Evolutionary conservation across 2,888 invertebrate genomes (phyloP), one percentile per base, ranked within the genome.

Genomic region (Hyposoter didymator): DNA sequence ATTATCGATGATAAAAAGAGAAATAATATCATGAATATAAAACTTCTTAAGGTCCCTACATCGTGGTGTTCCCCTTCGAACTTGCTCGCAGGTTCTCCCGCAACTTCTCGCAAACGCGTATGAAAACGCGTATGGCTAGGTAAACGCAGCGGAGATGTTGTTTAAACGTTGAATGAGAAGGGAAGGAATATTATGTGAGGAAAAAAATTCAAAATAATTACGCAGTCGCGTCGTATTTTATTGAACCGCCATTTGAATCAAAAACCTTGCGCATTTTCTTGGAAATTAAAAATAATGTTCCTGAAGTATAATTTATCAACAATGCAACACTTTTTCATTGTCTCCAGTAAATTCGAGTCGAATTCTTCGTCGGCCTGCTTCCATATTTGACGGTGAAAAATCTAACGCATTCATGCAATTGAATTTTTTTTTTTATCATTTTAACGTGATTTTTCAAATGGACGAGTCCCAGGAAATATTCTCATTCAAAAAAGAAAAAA

Each of bases 11-110:
- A 55, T 75, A 70, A 69, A 67, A 62, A 78, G 52, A 52, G 14
- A 43, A 72, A 55, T 45, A 73, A 64, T 52, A 76, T 78, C 66
- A 35, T n/a, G 73, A 67, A 52, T 73, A 83, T 78, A 72, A 72
- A 72, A 72, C 35, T 49, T 72, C 59, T 59, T 59, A n/a, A 17
- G 28, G 39, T 17, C 43, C 22, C 22, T 7, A 70, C 49, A n/a
- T 32, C n/a, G 7, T n/a, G 14, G 7, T n/a, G 14, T 70, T 22
- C 47, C 35, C 52, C 35, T 35, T 32, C 70, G 14, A 28, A 19
- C n/a, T 66, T n/a, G 10, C 8, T 35, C 35, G 32, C 17, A 39
- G 39, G 8, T 32, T 52, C 28, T 52, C 70, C n/a, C 49, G n/a
- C 7, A 19, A 12, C 8, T 69, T 69, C 28, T 69, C 47, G 47